Conservation (phyloP, 2,888 invertebrate genomes). For the Kryphioiulus occultus region DNA sequence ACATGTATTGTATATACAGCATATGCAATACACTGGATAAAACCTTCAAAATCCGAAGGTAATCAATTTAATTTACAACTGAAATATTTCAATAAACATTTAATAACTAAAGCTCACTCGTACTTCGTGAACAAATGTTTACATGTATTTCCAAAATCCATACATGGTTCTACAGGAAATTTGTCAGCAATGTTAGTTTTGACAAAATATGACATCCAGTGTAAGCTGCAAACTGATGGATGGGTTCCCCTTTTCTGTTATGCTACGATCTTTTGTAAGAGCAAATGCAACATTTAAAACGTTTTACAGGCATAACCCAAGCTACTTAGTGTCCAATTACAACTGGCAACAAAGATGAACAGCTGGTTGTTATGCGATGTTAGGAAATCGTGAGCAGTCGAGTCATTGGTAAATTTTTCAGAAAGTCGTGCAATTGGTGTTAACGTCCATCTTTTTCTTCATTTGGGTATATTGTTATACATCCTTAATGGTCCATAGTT, state of each 20-base stretch:
- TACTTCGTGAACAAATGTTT: too few relatives aligned
- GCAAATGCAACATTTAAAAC: neutral
- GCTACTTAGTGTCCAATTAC: constrained; percentile 23
- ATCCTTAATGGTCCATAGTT: constrained; percentile 23
- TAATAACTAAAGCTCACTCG: too few relatives aligned
- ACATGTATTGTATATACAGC: too few relatives aligned
- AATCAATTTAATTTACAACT: too few relatives aligned
- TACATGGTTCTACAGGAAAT: too few relatives aligned
- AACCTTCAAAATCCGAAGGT: too few relatives aligned
- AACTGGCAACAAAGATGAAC: neutral
- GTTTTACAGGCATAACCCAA: neutral
- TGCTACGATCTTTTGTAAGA: neutral
- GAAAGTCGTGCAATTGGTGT: constrained; percentile 17
- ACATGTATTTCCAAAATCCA: too few relatives aligned
- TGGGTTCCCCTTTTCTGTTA: neutral
- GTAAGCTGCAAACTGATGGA: neutral
- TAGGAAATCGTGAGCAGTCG: neutral
- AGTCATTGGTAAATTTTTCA: neutral
- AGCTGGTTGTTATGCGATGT: neutral
- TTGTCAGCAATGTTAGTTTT: neutral
- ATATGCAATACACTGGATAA: too few relatives aligned
- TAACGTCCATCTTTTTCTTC: constrained; percentile 16
- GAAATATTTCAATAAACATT: too few relatives aligned
- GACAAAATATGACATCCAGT: neutral
- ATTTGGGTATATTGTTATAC: constrained; percentile 7